A percentile compares a stretch with the other conserved stretches of the same genome.
Conservation (phyloP, 2,888 invertebrate species). For the Uloborus plumipes region DNA sequence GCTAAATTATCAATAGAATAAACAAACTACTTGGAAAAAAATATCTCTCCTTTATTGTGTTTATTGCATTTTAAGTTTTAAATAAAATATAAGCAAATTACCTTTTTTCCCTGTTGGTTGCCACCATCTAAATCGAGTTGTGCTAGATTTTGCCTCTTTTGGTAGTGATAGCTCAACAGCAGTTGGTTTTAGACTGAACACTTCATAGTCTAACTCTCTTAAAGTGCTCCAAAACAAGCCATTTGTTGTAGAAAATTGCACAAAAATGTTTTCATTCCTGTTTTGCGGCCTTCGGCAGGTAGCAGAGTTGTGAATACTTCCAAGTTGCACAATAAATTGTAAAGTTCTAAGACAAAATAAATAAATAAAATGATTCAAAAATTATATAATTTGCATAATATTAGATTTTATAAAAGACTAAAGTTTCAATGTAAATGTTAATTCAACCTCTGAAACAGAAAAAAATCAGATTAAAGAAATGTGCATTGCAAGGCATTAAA, state of each 20-base stretch:
- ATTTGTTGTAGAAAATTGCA: conserved; percentile 71
- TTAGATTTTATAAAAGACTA: no score
- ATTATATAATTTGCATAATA: no score
- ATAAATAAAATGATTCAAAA: no score
- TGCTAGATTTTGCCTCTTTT: conserved; percentile 69
- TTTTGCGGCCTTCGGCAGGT: conserved; percentile 69
- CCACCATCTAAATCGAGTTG: conserved; percentile 72
- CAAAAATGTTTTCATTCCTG: conserved; percentile 70
- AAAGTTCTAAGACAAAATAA: conserved; percentile 64
- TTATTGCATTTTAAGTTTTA: no score
- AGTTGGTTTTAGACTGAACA: conserved; percentile 68
- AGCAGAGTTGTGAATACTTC: conserved; percentile 67
- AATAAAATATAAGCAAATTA: neutral
- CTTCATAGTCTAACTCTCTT: conserved; percentile 69
- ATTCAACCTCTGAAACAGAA: no score
- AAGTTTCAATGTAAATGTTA: no score
- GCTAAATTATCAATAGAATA: no score
- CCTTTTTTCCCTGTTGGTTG: conserved; percentile 68
- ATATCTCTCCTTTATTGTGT: no score
- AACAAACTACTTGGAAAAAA: no score
- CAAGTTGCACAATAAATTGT: conserved; percentile 71
- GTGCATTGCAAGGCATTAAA: no score
- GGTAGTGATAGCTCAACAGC: conserved; percentile 70
- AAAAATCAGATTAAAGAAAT: no score
- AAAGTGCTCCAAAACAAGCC: conserved; percentile 71